These are phyloP conservation scores for Teleogryllus occipitalis DNA, from an alignment of 1,140 invertebrate genomes.

Conservation along the genomic window DNA sequence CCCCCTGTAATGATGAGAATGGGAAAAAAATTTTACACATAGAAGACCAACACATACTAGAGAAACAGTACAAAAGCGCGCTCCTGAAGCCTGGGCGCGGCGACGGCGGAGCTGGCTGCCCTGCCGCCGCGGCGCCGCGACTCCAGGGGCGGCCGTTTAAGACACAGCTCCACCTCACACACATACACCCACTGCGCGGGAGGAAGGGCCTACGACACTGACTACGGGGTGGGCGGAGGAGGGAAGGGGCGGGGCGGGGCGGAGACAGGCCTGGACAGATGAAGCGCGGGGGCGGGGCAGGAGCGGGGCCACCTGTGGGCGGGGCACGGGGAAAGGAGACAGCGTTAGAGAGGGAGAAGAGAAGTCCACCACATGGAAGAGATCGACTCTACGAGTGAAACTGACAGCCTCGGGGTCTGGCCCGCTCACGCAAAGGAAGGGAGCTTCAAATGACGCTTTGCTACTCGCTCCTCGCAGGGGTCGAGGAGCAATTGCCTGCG, in stretches of 20 bases:
- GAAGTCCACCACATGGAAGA: background rate
- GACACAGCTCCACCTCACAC: no score
- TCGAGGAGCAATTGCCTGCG: background rate
- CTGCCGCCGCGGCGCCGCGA: no score
- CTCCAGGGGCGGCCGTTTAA: no score
- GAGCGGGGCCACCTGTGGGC: no score
- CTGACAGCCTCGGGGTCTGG: background rate
- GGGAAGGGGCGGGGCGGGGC: no score
- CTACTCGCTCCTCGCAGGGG: no score
- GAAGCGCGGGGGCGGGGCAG: no score
- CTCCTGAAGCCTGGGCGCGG: background rate
- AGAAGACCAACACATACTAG: conserved; percentile 21
- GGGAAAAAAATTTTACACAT: conserved; percentile 25
- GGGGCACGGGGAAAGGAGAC: background rate
- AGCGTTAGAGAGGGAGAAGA: background rate
- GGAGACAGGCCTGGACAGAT: no score
- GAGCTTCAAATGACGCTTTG: no score
- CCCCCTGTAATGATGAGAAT: conserved; percentile 53
- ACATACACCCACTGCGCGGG: background rate
- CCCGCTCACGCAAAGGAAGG: no score
- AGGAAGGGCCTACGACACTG: conserved; percentile 4
- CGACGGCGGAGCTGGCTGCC: no score
- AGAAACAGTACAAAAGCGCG: conserved; percentile 25
- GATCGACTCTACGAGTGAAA: background rate
- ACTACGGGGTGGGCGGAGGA: background rate